Evolutionary conservation across 2,113 vertebrate species (phyloP).

Genomic region (Struthidea cinerea): DNA sequence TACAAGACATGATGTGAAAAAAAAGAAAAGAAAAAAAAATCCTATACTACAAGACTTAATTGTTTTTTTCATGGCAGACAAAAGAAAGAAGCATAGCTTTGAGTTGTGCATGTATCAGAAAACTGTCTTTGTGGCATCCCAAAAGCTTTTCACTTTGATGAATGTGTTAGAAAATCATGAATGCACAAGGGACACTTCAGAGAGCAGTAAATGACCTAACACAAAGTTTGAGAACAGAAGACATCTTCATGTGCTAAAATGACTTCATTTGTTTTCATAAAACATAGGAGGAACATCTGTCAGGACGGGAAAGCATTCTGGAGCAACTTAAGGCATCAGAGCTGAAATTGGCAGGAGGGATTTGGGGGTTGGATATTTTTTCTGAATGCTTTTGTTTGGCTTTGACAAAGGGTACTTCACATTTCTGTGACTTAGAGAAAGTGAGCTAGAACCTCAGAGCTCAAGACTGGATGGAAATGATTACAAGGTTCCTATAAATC

Average conservation of each 20-base stretch:
- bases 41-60: not conserved
- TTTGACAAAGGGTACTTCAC: not conserved
- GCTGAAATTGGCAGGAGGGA: not conserved
- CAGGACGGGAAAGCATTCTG: not conserved
- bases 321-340: not conserved
- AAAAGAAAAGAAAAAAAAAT: not conserved
- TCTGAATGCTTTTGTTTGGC: not conserved
- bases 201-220: constrained; percentile 20
- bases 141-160: not conserved
- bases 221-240: constrained; percentile 28
- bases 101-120: not conserved
- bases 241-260: constrained; percentile 53
- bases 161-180: not conserved
- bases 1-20: not conserved
- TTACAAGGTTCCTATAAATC: not conserved
- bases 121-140: not conserved
- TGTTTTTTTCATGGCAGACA: not conserved
- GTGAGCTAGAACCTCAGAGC: not conserved
- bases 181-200: constrained; percentile 16
- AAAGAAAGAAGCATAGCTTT: not conserved
- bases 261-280: constrained; percentile 47
- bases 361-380: not conserved
- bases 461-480: not conserved
- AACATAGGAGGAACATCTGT: constrained; percentile 44
- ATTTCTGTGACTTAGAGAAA: not conserved